These are phyloP conservation scores for Sebastes schlegelii DNA, from an alignment of 2,113 vertebrate genomes.

Conservation along the genomic window DNA sequence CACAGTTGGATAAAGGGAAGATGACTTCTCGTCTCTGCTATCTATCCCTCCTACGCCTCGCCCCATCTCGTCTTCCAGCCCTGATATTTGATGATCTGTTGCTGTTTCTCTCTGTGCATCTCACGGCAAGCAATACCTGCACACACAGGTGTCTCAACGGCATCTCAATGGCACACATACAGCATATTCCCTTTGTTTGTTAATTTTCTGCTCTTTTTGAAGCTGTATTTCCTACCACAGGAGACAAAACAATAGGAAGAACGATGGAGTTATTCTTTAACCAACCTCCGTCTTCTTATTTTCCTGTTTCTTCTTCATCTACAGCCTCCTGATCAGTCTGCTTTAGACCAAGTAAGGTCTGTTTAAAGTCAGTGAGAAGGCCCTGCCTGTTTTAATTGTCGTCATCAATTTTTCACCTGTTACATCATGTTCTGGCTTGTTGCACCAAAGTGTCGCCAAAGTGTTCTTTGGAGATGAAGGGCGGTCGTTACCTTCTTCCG, in stretches of 20 bases:
- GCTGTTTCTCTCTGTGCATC: background rate
- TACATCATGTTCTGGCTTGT: conserved; percentile 31
- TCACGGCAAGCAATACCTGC: conserved; percentile 7
- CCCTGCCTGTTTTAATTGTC: conserved; percentile 28
- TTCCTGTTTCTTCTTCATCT: conserved; percentile 7
- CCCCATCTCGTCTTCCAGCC: conserved; percentile 15
- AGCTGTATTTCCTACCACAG: background rate
- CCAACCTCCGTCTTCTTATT: background rate
- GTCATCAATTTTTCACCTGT: conserved; percentile 32
- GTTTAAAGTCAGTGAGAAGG: background rate
- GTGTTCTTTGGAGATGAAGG: conserved; percentile 16
- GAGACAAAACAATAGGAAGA: background rate
- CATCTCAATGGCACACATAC: background rate
- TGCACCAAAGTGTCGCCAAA: background rate
- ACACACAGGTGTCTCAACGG: background rate
- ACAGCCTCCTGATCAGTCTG: conserved; percentile 5
- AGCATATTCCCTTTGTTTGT: background rate
- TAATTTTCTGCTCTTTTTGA: background rate
- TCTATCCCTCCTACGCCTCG: conserved; percentile 19
- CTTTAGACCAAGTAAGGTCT: background rate
- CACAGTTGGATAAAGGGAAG: conserved; percentile 40
- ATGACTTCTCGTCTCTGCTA: conserved; percentile 40
- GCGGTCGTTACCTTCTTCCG: background rate
- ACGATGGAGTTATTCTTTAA: background rate
- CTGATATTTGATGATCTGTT: conserved; percentile 20